Percentiles rank a stretch among this genome's conserved stretches.
Conservation (phyloP, 2,113 vertebrate genomes). For the Amblyornis subalaris region DNA sequence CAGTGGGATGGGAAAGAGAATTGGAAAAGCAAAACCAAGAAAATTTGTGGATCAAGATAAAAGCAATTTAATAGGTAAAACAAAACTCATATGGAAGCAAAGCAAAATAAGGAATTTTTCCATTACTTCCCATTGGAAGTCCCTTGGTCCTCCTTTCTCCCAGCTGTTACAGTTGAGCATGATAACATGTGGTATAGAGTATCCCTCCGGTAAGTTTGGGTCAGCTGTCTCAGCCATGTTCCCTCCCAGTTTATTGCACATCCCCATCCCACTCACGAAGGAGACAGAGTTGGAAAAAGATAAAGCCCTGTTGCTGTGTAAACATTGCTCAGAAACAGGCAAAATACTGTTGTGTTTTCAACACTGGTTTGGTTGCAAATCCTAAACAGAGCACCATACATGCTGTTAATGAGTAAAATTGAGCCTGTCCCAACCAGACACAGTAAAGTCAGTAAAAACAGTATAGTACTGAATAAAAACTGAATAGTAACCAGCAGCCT, state of each 20-base stretch:
- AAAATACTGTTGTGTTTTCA: not conserved
- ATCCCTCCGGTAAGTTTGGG: not conserved
- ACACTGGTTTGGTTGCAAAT: not conserved
- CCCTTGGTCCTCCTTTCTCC: rapidly evolving
- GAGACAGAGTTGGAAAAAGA: not conserved
- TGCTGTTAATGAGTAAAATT: not conserved
- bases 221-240: not conserved
- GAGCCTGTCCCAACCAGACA: not conserved
- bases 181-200: no score
- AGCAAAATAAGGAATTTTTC: not conserved
- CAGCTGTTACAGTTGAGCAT: not conserved
- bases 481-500: not conserved
- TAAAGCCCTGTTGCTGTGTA: not conserved
- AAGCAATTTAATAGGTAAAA: not conserved
- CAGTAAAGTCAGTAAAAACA: not conserved
- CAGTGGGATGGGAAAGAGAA: not conserved
- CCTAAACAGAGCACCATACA: not conserved
- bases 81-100: not conserved
- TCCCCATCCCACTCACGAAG: rapidly evolving
- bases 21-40: not conserved
- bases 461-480: not conserved
- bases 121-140: not conserved
- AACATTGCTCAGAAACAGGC: not conserved
- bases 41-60: not conserved
- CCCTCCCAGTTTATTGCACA: not conserved